Base-by-base conservation (phyloP, 2,888 invertebrate genomes). In the Hemistola chrysoprasaria region DNA sequence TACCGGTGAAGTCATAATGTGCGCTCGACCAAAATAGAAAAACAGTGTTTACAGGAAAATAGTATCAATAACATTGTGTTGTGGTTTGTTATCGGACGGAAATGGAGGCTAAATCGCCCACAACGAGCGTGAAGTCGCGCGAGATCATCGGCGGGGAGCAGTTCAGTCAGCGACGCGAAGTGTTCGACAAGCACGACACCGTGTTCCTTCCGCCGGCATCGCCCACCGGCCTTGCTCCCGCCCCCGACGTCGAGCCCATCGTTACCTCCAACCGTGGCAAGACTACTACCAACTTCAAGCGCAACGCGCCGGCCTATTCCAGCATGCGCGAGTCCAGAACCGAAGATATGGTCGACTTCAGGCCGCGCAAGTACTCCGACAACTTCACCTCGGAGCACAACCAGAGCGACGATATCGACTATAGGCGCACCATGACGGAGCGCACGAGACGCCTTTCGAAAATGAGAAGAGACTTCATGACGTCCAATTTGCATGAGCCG, bases 1-100 rank as follows among this genome's bases (percentile, higher is more conserved):
- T 80, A 80, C 82, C 80, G 78, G 81, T 84, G 85, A 85, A 85
- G 77, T 85, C 85, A 86, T 87, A 79, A 85, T 84, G 86, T 84
- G 86, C 70, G 80, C 69, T 65, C 77, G 71, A 71, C 84, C 61
- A 72, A 86, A 88, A 88, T 86, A 86, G 87, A 86, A 77, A 70
- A 64, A 81, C 73, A 72, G 77, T 80, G 83, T 79, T 80, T 79
- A 78, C 82, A 82, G 85, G 86, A 86, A 88, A 86, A 85, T 79
- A 82, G 77, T 78, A 78, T 82, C 77, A 83, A 84, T 82, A 79
- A 81, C 78, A 81, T 78, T 84, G 84, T 84, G 84, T 77, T 84
- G 86, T 80, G 85, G 87, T 86, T 81, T 85, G 75, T 84, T 78
- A 86, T 85, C 80, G 82, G 77, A 77, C 83, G 83, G 81, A 83